These are phyloP conservation scores for Miniopterus natalensis DNA, from an alignment of 2,113 vertebrate species.

Conservation along the genomic window DNA sequence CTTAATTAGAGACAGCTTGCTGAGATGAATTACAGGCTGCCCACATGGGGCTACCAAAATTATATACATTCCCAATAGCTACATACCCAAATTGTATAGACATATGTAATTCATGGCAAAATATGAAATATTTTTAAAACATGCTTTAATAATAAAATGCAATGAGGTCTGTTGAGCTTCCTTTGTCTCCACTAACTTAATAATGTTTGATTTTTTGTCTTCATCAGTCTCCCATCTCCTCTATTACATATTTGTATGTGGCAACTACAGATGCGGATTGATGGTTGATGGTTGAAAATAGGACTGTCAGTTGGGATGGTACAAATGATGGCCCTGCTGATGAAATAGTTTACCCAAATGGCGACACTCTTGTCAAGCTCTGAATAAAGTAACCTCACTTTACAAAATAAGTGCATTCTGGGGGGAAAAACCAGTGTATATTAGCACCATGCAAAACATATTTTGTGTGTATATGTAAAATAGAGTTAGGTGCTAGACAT, in stretches of 20 bases:
- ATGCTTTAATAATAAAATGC: constrained; percentile 5
- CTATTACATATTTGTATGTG: background rate
- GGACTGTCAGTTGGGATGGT: background rate
- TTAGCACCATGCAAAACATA: background rate
- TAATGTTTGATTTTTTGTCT: background rate
- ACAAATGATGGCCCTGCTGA: background rate
- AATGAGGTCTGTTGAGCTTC: background rate
- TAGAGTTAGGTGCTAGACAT: background rate
- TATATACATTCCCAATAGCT: background rate
- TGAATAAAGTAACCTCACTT: background rate
- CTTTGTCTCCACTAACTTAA: constrained; percentile 6
- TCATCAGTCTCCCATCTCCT: background rate
- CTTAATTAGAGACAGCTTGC: background rate
- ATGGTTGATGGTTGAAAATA: background rate
- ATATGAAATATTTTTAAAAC: constrained; percentile 1
- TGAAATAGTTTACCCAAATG: background rate
- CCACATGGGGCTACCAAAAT: background rate
- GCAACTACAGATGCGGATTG: no score
- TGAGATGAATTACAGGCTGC: background rate
- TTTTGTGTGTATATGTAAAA: background rate
- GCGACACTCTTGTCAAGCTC: background rate
- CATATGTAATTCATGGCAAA: background rate
- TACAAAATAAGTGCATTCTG: background rate
- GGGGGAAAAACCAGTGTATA: background rate
- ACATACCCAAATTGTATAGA: background rate